These are phyloP conservation scores for Physocephala rufipes DNA, from an alignment of 2,888 invertebrate genomes.

Conservation along the genomic window DNA sequence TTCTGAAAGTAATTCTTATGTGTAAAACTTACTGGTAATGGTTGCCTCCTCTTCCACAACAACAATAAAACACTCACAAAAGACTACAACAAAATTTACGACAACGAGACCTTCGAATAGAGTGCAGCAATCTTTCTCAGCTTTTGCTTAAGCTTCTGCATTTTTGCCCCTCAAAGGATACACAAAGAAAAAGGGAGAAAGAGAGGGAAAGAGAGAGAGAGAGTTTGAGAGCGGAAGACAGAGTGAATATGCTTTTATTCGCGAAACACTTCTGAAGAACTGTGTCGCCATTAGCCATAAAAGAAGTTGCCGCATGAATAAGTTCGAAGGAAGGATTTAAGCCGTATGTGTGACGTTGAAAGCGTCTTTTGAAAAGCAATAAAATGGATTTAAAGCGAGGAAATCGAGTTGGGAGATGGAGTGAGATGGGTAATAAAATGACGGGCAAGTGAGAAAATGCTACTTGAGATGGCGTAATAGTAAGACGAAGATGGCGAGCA, in stretches of 20 bases:
- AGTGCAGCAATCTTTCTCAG: too few species aligned
- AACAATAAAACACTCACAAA: too few species aligned
- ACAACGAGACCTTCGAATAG: too few species aligned
- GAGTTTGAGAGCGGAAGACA: neutral
- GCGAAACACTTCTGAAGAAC: conserved; percentile 49
- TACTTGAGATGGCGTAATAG: neutral
- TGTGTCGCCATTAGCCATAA: conserved; percentile 56
- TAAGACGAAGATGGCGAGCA: neutral
- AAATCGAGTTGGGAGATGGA: conserved; percentile 11
- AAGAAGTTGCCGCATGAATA: conserved; percentile 58
- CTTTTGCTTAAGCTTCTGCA: neutral
- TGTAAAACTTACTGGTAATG: too few species aligned
- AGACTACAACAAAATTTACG: too few species aligned
- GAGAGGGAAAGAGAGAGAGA: neutral
- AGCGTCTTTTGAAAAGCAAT: conserved; percentile 42
- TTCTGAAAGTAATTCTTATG: too few species aligned
- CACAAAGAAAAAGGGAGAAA: too few species aligned
- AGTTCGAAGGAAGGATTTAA: conserved; percentile 53
- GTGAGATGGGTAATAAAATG: neutral
- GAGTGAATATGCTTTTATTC: neutral
- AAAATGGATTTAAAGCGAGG: conserved; percentile 52
- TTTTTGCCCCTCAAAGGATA: neutral
- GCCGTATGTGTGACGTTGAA: conserved; percentile 43
- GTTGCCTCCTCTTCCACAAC: too few species aligned
- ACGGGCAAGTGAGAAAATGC: neutral